These are phyloP conservation scores for Halcyon chelicuti DNA, from an alignment of 2,797 vertebrate species.

Conservation along the genomic window DNA sequence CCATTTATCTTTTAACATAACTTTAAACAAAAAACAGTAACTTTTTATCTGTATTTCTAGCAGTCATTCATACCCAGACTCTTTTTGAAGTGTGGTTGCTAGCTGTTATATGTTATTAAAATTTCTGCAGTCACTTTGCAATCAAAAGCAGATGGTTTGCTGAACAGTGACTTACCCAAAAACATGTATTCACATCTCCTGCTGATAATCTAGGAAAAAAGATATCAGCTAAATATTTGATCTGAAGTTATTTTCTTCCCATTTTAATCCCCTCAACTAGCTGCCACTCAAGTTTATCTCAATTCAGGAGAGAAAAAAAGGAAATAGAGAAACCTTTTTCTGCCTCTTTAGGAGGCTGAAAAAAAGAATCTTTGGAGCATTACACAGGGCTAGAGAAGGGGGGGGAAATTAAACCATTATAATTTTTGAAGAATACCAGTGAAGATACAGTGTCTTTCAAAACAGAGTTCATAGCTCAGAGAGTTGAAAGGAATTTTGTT, in stretches of 20 bases:
- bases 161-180: background rate
- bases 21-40: background rate
- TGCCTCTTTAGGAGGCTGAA: background rate
- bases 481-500: conserved; percentile 21
- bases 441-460: conserved; percentile 11
- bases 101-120: background rate
- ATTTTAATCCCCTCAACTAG: conserved; percentile 9
- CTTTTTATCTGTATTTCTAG: background rate
- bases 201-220: conserved; percentile 20
- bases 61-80: background rate
- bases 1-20: background rate
- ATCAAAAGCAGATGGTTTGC: background rate
- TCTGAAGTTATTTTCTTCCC: conserved; percentile 39
- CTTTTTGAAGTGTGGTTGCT: background rate
- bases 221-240: conserved; percentile 33
- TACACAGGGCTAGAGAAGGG: background rate
- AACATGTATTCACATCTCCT: background rate
- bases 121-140: background rate
- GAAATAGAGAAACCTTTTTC: background rate
- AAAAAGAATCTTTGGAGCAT: background rate
- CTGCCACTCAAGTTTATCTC: conserved; percentile 28
- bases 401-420: background rate
- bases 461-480: conserved; percentile 23
- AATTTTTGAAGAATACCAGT: conserved; percentile 31
- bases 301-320: background rate